Evolutionary conservation across 2,888 invertebrate species (phyloP).

Genomic region (Xanthorhoe spadicearia): DNA sequence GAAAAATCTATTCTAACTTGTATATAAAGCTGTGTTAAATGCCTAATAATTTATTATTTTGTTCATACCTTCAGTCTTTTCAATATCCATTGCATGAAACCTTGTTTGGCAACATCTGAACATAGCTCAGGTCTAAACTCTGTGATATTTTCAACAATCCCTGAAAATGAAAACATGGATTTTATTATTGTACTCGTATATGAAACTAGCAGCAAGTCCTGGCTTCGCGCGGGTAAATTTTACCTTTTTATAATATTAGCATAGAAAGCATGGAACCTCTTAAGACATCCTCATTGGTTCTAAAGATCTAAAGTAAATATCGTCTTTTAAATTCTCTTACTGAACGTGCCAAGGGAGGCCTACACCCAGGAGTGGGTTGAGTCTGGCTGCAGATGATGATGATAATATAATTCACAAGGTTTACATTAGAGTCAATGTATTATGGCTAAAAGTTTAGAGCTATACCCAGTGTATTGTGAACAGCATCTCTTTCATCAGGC

Average conservation of each 20-base stretch:
- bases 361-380: too few species aligned
- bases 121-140: conserved; percentile 95
- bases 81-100: conserved; percentile 95
- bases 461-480: conserved; percentile 94
- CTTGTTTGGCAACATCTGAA: conserved; percentile 94
- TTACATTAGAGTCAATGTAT: not conserved
- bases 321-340: too few species aligned
- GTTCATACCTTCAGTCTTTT: conserved; percentile 90
- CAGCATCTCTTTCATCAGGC: conserved; percentile 97
- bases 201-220: too few species aligned
- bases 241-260: too few species aligned
- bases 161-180: conserved; percentile 62
- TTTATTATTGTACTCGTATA: not conserved
- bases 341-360: too few species aligned
- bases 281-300: too few species aligned
- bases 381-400: too few species aligned
- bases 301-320: too few species aligned
- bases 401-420: too few species aligned
- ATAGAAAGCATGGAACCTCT: too few species aligned
- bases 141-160: conserved; percentile 97
- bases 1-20: not conserved
- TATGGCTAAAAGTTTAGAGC: not conserved
- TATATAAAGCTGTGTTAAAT: too few species aligned
- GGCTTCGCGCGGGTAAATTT: too few species aligned
- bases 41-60: not conserved